Evolutionary conservation across 2,113 vertebrate genomes (phyloP), one percentile per base, ranked within the genome.

Genomic region (Lophochroa leadbeateri): DNA sequence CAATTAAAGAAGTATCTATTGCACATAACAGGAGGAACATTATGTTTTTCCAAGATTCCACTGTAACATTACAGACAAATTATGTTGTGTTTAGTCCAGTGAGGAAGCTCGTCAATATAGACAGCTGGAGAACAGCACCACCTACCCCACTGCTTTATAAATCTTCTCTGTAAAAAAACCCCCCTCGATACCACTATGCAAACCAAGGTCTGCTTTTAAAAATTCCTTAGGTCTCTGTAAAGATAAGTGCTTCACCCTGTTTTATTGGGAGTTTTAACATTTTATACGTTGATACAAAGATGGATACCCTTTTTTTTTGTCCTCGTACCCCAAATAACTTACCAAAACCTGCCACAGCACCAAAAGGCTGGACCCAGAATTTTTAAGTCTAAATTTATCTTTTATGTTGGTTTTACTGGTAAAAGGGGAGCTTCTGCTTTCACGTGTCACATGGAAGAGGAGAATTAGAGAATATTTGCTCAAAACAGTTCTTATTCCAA

Each of bases 31-130:
- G 90, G 76, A 94, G 93, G 96, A 96, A 96, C 96, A 96, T 93
- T 90, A 92, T 96, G 96, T 96, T 97, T 97, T 96, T 96, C 96
- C 95, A 97, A 97, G 94, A 95, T 96, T 97, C 96, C 92, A 90
- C 94, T 88, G 94, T 93, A 96, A 93, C 94, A 96, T 95, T 95
- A 95, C 93, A 96, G 90, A 96, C 88, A 95, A 96, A 86, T 94
- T 77, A 93, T 94, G 88, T 55, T 88, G 55, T 92, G 60, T 81
- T 95, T 93, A 92, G 82, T 71, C 90, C 94, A 96, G 88, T 86
- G 82, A 95, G 95, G 90, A 96, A 95, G 94, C 88, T 95, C 82
- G 80, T 96, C 82, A 94, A 94, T 85, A 95, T 21, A 96, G 92
- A 95, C 88, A 88, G 90, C 72, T 96, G 94, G 90, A 94, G 92